Base-by-base conservation (phyloP, 2,797 vertebrate genomes). In the Nyctibius grandis region DNA sequence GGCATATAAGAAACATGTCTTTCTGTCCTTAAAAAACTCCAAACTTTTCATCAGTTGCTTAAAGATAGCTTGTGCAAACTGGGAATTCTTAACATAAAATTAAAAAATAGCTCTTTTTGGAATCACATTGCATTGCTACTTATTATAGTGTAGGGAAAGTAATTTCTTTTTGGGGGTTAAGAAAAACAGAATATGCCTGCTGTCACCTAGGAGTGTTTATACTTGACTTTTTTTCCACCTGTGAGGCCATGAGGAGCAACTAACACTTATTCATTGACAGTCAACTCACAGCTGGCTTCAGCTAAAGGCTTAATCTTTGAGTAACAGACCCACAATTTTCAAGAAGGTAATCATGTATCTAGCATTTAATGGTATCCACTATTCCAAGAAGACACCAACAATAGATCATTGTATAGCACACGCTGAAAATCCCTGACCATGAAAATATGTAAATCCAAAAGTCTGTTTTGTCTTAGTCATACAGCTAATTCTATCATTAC, bases 401-500 rank as follows among this genome's bases (percentile, higher is more conserved):
- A 44, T 2, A 89, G 31, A 40, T 15, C 6, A 29, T 23, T 59
- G 9, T 50, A 31, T 6, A 73, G n/a, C 22, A 50, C 4, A 26
- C 1, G 2, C 17, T 72, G 70, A 88, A 59, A 82, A 91, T 25
- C 29, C 16, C 20, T 23, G 15, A 64, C 22, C 23, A 44, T 47
- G 36, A 69, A 90, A 69, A 45, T 11, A 16, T 4, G 19, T 25
- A 38, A 67, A 57, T 47, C 42, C 4, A 2, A 45, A 91, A 77
- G 11, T 29, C 54, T 72, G 7, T 57, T 88, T 82, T 89, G 45
- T 78, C 22, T 88, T 50, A 72, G 48, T 9, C 60, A 64, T 29
- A 28, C 9, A 56, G 33, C 3, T 60, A 60, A 51, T 25, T 31
- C 3, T 28, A 23, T 38, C 0, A 0, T 34, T 70, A 19, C 2